Evolutionary conservation across 1,140 invertebrate species (phyloP), one percentile per base, ranked within the genome.

Genomic region (Ceratitis capitata): DNA sequence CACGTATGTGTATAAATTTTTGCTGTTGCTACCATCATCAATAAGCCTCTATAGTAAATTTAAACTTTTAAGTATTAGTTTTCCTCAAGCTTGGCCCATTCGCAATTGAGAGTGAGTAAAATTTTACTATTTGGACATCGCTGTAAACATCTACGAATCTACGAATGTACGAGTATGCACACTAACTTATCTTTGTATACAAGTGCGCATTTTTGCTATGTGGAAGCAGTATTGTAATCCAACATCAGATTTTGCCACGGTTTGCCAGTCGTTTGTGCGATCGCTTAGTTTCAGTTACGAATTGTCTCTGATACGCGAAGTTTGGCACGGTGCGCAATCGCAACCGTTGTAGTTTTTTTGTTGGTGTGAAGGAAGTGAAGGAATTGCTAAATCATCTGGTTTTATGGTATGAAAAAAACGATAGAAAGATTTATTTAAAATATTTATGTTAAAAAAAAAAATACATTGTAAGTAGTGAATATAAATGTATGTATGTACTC

Each of bases 331-430:
- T 83, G 82, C 47, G 82, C 47, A 83, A 53, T 83, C 16, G 82
- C 82, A 83, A 53, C 49, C 47, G 49, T 51, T 78, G 69, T 78
- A 78, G 69, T 78, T 51, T 83, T n/a, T 83, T 49, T 83, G 82
- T 83, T 83, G 82, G 69, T 78, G 69, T 78, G 39, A 42, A 78
- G 82, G 82, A 83, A 53, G 82, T 53, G 45, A 83, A 83, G 82
- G 47, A 83, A 35, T 83, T 83, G 29, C 49, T 32, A 83, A 83
- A 83, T 83, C 82, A 83, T 51, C 82, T 83, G 82, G 82, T 83
- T 83, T 83, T 83, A 83, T 53, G 82, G 82, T 83, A 83, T 53
- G 82, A 51, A 51, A 83, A 78, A 78, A 45, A 78, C 19, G 12
- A n/a, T 14, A 35, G 29, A 78, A 23, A 78, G n/a, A 78, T 45